A percentile compares a stretch with the other conserved stretches of the same genome.
Evolutionary conservation across 2,888 invertebrate species (phyloP).

Genomic region (Calameuta pallipes): DNA sequence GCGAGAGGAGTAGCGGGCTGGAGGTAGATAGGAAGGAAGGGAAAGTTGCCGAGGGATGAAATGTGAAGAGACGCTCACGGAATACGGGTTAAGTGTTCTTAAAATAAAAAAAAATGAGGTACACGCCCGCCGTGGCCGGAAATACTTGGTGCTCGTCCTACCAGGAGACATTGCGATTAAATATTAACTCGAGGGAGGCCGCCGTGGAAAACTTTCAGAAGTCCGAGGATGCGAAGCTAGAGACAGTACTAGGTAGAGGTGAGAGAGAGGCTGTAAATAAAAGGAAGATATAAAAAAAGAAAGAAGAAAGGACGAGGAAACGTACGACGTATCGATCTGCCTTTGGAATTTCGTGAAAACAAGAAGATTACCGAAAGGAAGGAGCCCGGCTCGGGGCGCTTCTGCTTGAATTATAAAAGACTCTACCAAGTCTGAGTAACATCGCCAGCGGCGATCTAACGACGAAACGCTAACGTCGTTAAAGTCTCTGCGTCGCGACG

Average conservation of each 20-base stretch:
- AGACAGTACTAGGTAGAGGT: neutral
- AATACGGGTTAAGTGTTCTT: slow-evolving; percentile 32
- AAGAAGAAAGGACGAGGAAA: neutral
- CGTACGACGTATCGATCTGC: neutral
- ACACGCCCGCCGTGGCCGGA: neutral
- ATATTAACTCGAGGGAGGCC: slow-evolving; percentile 1
- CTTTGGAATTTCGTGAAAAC: neutral
- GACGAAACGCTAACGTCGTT: neutral
- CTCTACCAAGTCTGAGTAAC: neutral
- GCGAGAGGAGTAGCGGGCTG: neutral
- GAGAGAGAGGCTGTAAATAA: neutral
- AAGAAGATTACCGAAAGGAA: neutral
- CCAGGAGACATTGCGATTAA: slow-evolving; percentile 13
- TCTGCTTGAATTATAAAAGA: neutral
- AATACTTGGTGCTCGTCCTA: slow-evolving; percentile 6
- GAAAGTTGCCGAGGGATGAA: slow-evolving; percentile 5
- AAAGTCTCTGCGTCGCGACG: neutral
- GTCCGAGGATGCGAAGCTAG: neutral
- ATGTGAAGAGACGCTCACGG: slow-evolving; percentile 18
- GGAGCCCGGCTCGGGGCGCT: neutral
- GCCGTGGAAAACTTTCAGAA: neutral
- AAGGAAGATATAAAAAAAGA: neutral
- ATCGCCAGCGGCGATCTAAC: neutral
- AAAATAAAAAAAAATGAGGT: slow-evolving; percentile 1
- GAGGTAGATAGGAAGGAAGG: neutral